A percentile compares a stretch with the other conserved stretches of the same genome.
Conservation (phyloP, 2,113 vertebrate species). For the Melospiza melodia region DNA sequence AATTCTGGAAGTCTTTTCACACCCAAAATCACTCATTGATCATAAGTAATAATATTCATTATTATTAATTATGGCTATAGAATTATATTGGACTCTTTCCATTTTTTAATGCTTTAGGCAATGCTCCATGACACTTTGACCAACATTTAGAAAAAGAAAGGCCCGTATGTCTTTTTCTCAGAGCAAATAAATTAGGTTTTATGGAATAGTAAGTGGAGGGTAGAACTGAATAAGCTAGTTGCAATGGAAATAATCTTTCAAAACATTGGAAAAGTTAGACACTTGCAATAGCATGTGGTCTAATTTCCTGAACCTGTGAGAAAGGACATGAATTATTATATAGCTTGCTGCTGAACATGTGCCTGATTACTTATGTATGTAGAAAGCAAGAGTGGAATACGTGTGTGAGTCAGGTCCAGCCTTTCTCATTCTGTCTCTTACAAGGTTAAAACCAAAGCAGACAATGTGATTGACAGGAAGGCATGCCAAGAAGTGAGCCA, state of each 20-base stretch:
- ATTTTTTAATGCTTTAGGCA: slow-evolving; percentile 39
- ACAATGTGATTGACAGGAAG: not conserved
- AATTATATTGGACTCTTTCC: not conserved
- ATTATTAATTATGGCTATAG: not conserved
- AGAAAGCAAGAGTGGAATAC: not conserved
- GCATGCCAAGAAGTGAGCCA: not conserved
- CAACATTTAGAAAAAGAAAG: slow-evolving; percentile 39
- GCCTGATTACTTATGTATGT: not conserved
- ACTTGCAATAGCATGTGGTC: slow-evolving; percentile 39
- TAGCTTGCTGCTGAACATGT: not conserved
- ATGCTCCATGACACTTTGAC: not conserved
- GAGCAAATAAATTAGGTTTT: slow-evolving; percentile 57
- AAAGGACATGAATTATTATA: slow-evolving; percentile 43
- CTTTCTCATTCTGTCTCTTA: not conserved
- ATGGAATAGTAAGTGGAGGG: slow-evolving; percentile 18
- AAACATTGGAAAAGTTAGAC: slow-evolving; percentile 56
- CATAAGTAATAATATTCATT: not conserved
- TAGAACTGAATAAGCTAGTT: slow-evolving; percentile 34
- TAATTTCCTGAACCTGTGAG: slow-evolving; percentile 63
- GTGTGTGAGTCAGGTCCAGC: not conserved
- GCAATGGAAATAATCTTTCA: slow-evolving; percentile 59
- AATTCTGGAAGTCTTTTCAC: slow-evolving; percentile 1
- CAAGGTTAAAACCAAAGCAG: not conserved
- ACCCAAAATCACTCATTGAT: not conserved
- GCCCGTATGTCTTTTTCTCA: not conserved